Base-by-base conservation (phyloP, 2,113 vertebrate genomes). In the Xenus cinereus region DNA sequence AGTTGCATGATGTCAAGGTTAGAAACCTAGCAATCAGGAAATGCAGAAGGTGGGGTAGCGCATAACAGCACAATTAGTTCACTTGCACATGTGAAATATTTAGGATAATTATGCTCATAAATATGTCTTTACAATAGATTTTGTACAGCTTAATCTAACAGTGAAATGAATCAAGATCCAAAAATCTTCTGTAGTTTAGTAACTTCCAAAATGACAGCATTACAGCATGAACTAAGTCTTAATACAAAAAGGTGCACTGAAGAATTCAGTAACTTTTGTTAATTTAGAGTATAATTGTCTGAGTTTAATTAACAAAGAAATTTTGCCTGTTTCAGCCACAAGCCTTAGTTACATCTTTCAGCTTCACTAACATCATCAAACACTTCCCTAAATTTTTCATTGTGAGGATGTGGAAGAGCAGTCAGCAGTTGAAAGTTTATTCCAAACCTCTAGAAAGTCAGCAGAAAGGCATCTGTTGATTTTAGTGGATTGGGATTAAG, bases 401-500 rank as follows among this genome's bases (percentile, higher is more conserved):
- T 74, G 37, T 60, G 64, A 72, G 73, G 33, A 72, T 60, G 26
- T 89, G 39, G 41, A 82, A 93, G 60, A 90, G 57, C 43, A 84
- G 51, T 72, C 77, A 89, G 43, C 77, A 68, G 48, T 35, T 82
- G 33, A 72, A 89, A 90, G 51, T 96, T 92, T 95, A 71, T 64
- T 89, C 68, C 73, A 84, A 67, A 92, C 69, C 46, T 50, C 37
- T 73, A 68, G 35, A 72, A 96, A 94, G 57, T 95, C 93, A 97
- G 33, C 77, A 92, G 95, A 94, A 96, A 89, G 83, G 81, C 87
- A 92, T 93, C 87, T 89, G 56, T 75, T 95, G 73, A 76, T 71
- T 96, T 95, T 81, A 93, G 57, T 82, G 69, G 76, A 23, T 78
- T 92, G 43, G 84, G 77, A 91, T 82, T 78, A 78, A 74, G 39